Evolutionary conservation across 2,888 invertebrate species (phyloP).

Genomic region (Sphinx pinastri): DNA sequence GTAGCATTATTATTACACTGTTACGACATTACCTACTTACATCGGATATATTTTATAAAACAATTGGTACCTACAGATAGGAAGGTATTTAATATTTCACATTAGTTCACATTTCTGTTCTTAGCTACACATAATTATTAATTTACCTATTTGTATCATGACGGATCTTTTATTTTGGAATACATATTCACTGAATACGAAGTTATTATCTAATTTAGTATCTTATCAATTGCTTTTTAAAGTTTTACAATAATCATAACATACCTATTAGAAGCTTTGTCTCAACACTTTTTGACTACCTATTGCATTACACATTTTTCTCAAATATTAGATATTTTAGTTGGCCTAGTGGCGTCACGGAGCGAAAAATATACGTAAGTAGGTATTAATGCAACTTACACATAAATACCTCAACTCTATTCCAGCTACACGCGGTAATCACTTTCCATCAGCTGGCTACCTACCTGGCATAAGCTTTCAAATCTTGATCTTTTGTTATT

Average conservation of each 20-base stretch:
- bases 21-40: background rate
- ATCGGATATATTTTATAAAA: background rate
- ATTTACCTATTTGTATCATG: conserved; percentile 14
- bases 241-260: conserved; percentile 34
- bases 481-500: background rate
- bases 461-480: background rate
- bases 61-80: background rate
- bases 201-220: conserved; percentile 40
- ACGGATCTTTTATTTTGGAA: conserved; percentile 35
- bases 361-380: conserved; percentile 1
- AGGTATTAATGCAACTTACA: background rate
- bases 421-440: background rate
- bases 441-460: background rate
- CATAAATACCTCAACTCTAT: background rate
- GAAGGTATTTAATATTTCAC: background rate
- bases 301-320: conserved; percentile 9
- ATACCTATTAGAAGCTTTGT: conserved; percentile 1
- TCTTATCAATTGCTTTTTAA: conserved; percentile 50
- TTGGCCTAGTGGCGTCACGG: conserved; percentile 4
- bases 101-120: background rate
- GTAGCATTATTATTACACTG: background rate
- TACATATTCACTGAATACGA: conserved; percentile 39
- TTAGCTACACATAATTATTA: conserved; percentile 2
- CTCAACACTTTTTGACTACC: background rate
- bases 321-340: conserved; percentile 11